Evolutionary conservation across 2,113 vertebrate species (phyloP).

Genomic region (Poecile atricapillus): DNA sequence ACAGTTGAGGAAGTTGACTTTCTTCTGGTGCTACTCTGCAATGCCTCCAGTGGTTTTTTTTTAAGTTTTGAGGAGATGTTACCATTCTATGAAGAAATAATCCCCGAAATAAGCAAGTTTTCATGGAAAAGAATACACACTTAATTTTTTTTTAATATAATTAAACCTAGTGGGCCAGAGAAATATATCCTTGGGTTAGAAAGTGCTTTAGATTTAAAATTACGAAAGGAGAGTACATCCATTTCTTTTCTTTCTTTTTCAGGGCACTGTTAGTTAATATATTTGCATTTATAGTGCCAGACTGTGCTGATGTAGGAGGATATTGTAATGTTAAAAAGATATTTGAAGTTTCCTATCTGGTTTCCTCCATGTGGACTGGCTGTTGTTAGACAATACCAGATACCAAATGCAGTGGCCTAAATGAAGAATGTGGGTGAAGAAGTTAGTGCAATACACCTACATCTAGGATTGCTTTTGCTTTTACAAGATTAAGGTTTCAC

Average conservation of each 20-base stretch:
- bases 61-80: background rate
- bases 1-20: background rate
- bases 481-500: background rate
- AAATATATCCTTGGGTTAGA: background rate
- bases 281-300: background rate
- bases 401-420: background rate
- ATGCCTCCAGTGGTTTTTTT: background rate
- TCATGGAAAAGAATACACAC: background rate
- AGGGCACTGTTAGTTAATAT: background rate
- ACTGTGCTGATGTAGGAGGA: background rate
- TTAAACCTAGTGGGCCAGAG: background rate
- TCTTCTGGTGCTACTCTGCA: background rate
- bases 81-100: background rate
- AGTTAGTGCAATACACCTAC: background rate
- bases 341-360: background rate
- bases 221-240: background rate
- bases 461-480: background rate
- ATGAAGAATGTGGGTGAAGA: background rate
- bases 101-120: background rate
- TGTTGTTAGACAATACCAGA: background rate
- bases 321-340: background rate
- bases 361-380: background rate
- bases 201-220: background rate
- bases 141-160: background rate
- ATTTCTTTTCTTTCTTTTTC: background rate